Percentiles rank a stretch among this genome's conserved stretches.
Conservation (phyloP, 2,113 vertebrate genomes). For the Colistium nudipinnis region DNA sequence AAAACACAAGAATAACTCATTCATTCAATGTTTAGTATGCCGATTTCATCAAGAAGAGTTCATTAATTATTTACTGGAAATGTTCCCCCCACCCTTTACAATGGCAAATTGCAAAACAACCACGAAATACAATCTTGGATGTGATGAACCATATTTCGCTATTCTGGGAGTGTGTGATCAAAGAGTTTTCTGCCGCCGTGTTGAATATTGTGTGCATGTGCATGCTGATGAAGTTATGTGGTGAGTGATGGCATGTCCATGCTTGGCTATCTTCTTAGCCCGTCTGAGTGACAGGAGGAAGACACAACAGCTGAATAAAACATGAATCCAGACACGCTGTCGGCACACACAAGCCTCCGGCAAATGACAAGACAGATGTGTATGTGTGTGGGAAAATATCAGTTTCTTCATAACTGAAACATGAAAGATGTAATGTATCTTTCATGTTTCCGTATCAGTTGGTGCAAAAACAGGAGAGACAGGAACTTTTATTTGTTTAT, state of each 20-base stretch:
- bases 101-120: too few species aligned
- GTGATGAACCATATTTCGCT: constrained; percentile 1
- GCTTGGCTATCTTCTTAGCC: constrained; percentile 53
- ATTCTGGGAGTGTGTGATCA: too few species aligned
- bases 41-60: too few species aligned
- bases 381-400: constrained; percentile 31
- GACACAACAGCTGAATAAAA: constrained; percentile 72
- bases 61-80: constrained; percentile 23
- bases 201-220: background rate
- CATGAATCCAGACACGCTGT: constrained; percentile 65
- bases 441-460: too few species aligned
- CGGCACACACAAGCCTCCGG: constrained; percentile 46
- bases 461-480: too few species aligned
- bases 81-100: too few species aligned
- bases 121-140: too few species aligned
- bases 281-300: constrained; percentile 49
- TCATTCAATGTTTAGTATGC: too few species aligned
- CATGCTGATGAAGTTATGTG: constrained; percentile 51
- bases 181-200: background rate
- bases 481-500: too few species aligned
- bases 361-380: constrained; percentile 47
- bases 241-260: constrained; percentile 51
- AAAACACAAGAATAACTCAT: too few species aligned
- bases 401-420: constrained; percentile 22
- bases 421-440: too few species aligned